Evolutionary conservation across 2,113 vertebrate genomes (phyloP).

Genomic region (Scopus umbretta): DNA sequence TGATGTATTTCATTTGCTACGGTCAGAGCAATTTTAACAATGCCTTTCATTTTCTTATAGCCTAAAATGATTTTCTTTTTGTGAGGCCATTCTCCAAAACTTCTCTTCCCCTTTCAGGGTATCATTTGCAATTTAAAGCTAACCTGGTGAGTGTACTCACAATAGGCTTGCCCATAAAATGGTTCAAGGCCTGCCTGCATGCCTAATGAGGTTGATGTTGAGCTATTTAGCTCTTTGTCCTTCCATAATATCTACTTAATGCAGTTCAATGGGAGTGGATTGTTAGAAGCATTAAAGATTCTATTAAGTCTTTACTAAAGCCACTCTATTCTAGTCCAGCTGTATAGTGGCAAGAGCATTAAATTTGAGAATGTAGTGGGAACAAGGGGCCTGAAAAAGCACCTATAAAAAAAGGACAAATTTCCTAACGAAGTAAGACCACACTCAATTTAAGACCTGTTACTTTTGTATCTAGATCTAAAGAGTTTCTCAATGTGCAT

Average conservation of each 20-base stretch:
- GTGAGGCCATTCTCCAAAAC: slow-evolving; percentile 73
- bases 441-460: slow-evolving; percentile 39
- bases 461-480: not conserved
- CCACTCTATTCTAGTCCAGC: slow-evolving; percentile 82
- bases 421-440: slow-evolving; percentile 47
- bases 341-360: slow-evolving; percentile 77
- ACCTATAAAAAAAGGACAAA: slow-evolving; percentile 70
- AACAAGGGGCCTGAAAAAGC: slow-evolving; percentile 50
- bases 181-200: slow-evolving; percentile 83
- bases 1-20: slow-evolving; percentile 93
- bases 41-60: slow-evolving; percentile 87
- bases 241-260: slow-evolving; percentile 98
- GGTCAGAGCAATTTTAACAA: slow-evolving; percentile 84
- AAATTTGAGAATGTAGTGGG: slow-evolving; percentile 72
- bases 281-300: slow-evolving; percentile 96
- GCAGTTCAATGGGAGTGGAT: slow-evolving; percentile 93
- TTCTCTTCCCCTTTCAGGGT: slow-evolving; percentile 84
- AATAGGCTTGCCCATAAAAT: slow-evolving; percentile 90
- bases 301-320: slow-evolving; percentile 98
- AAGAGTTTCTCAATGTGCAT: not conserved
- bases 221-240: slow-evolving; percentile 97
- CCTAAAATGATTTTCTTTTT: slow-evolving; percentile 91
- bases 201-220: slow-evolving; percentile 95
- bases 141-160: slow-evolving; percentile 94
- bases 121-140: slow-evolving; percentile 99